Evolutionary conservation across 2,797 vertebrate species (phyloP), one percentile per base, ranked within the genome.

Genomic region (Anomalospiza imberbis): DNA sequence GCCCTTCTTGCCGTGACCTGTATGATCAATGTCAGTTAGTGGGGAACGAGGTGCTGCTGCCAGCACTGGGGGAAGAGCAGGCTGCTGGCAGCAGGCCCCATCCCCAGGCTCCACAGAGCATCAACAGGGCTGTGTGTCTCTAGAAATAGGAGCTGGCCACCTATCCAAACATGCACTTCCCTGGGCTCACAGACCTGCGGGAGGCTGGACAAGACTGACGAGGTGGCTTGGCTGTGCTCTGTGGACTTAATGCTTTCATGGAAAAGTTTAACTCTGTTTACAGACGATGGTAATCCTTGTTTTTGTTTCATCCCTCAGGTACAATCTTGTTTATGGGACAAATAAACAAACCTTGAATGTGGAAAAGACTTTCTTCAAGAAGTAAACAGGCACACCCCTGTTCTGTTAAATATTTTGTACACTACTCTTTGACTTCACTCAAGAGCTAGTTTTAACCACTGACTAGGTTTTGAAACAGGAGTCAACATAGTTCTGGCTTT

Each of bases 241-340:
- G 19, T 74, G 31, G 22, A 19, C 26, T 81, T 65, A 0, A 13
- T 31, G 26, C 48, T 92, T 85, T 83, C 54, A 91, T 85, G 79
- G 78, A 75, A 62, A 88, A 92, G 10, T 81, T 67, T 68, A 84
- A 47, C 28, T 62, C 31, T 34, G 3, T 81, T 88, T 66, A 25
- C n/a, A 45, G 70, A 32, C 2, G 16, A 7, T 67, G 79, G 78
- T 91, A 94, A 97, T 65, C 21, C 77, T 87, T 88, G 71, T 91
- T 90, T 94, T 87, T 10, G 7, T 93, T 94, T 91, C 18, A 67
- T 92, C 81, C 74, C 78, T 70, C 65, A 99, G 99, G 99, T 97
- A 99, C 99, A 54, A 84, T 99, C 96, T 98, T 99, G 92, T 99
- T 99, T 87, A 98, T 99, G 98, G 99, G 99, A 82, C 99, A 99